phyloP scores from a whole-genome alignment of 2,888 invertebrate genomes.

The Furcula furcula region DNA sequence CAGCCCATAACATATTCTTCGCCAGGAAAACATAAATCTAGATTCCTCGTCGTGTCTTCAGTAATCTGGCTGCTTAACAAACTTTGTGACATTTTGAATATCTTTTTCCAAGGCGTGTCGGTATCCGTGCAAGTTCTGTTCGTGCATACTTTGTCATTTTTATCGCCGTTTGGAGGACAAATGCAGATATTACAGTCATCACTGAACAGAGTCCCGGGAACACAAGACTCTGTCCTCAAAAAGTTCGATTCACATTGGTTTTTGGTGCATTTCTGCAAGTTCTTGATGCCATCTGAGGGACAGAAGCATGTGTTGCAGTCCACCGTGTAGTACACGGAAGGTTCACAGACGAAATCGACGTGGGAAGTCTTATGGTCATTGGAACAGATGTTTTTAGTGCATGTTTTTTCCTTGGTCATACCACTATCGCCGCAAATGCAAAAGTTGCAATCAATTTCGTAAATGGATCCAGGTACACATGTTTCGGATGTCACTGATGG shows the following conservation, averaged over 20 bases:
- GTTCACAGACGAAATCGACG: constrained; percentile 55
- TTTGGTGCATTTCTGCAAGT: constrained; percentile 68
- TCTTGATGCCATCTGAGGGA: constrained; percentile 59
- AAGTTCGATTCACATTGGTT: constrained; percentile 61
- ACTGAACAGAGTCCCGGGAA: constrained; percentile 61
- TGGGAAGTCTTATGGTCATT: constrained; percentile 15
- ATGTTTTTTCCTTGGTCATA: constrained; percentile 42
- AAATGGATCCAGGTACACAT: constrained; percentile 59
- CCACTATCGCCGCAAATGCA: constrained; percentile 69
- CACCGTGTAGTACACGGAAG: constrained; percentile 60
- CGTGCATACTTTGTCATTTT: constrained; percentile 55
- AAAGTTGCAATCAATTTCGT: constrained; percentile 62
- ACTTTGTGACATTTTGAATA: constrained; percentile 50
- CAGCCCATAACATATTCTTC: constrained; percentile 65
- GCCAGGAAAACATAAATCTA: constrained; percentile 67
- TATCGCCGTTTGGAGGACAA: constrained; percentile 64
- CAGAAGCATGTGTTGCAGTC: constrained; percentile 72
- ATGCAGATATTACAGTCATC: constrained; percentile 70
- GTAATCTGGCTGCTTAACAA: constrained; percentile 37
- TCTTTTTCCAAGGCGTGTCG: constrained; percentile 49
- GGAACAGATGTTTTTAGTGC: constrained; percentile 58
- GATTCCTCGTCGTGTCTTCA: constrained; percentile 37
- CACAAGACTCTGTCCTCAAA: constrained; percentile 51
- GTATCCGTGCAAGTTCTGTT: constrained; percentile 49
- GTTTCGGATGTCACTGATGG: constrained; percentile 19